Percentiles rank a stretch among this genome's conserved stretches.
phyloP scores from a whole-genome alignment of 1,140 invertebrate genomes.

The Drosophila lacertosa region DNA sequence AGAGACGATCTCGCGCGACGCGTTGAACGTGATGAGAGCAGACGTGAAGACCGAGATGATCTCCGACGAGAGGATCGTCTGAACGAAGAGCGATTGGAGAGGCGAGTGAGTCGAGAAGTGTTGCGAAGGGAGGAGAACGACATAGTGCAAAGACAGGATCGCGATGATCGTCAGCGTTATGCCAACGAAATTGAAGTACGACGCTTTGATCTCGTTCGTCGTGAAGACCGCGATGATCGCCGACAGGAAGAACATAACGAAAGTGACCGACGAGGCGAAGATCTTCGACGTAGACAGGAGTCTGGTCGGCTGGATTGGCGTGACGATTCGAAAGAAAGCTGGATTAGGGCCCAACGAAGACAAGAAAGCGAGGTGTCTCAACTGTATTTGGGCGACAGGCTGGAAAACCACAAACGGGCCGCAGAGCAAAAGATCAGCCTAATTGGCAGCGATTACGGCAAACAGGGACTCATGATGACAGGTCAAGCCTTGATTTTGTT shows the following conservation, averaged over 20 bases:
- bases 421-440: background rate
- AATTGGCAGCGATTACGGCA: conserved; percentile 25
- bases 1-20: background rate
- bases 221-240: conserved; percentile 2
- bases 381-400: background rate
- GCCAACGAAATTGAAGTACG: background rate
- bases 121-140: background rate
- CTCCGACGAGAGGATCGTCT: background rate
- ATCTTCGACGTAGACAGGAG: background rate
- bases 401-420: background rate
- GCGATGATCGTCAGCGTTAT: conserved; percentile 1
- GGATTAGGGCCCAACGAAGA: background rate
- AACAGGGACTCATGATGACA: conserved; percentile 49
- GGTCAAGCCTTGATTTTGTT: conserved; percentile 51
- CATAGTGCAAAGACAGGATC: conserved; percentile 5
- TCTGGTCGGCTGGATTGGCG: background rate
- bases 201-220: background rate
- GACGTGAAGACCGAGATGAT: background rate
- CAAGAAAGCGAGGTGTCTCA: background rate
- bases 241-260: conserved; percentile 4
- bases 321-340: background rate
- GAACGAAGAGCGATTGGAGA: background rate
- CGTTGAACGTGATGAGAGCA: background rate
- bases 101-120: conserved; percentile 7
- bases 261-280: background rate